Evolutionary conservation across 2,888 invertebrate species (phyloP), one percentile per base, ranked within the genome.

Genomic region (Tetragonula carbonaria): DNA sequence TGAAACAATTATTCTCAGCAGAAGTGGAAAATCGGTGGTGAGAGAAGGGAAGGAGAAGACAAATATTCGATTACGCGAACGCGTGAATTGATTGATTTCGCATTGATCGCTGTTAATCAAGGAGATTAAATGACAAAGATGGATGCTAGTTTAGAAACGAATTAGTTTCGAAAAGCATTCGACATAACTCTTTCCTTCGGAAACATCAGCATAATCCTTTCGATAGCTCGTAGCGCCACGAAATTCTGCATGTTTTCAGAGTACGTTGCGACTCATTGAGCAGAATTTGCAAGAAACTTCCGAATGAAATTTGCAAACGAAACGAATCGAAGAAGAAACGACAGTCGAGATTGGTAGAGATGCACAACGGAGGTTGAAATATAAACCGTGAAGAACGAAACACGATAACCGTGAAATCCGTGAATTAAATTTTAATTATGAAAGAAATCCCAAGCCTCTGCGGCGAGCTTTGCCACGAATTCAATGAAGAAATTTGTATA

Each of bases 1-100:
- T 78, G 33, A 33, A 75, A 74, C 67, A 74, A 74, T 79, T 67
- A 45, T 50, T 55, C 57, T 3, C 33, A n/a, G 50, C 16, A 21
- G 33, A 74, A 33, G 50, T n/a, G 8, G 16, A 8, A 23, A 18
- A 67, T n/a, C 21, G 21, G 59, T 45, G 18, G 62, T 50, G 18
- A 4, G 3, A 33, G 8, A 11, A 23, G 28, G 28, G 28, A 28
- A 28, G 28, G 28, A 28, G 28, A 28, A 28, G 28, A 28, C 28
- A 28, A 28, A 28, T 28, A 28, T 28, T 1, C 33, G 68, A 50
- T 50, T 67, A 74, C 67, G 68, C 68, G 65, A 55, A 57, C 71
- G 28, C 28, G 28, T 28, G 28, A 28, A 28, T 28, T 28, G 28
- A 28, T 28, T 28, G 28, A 28, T 28, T 28, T 28, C 28, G 28